A percentile compares a stretch with the other conserved stretches of the same genome.
Conservation (phyloP, 2,797 vertebrate genomes). For the Kryptopterus vitreolus region DNA sequence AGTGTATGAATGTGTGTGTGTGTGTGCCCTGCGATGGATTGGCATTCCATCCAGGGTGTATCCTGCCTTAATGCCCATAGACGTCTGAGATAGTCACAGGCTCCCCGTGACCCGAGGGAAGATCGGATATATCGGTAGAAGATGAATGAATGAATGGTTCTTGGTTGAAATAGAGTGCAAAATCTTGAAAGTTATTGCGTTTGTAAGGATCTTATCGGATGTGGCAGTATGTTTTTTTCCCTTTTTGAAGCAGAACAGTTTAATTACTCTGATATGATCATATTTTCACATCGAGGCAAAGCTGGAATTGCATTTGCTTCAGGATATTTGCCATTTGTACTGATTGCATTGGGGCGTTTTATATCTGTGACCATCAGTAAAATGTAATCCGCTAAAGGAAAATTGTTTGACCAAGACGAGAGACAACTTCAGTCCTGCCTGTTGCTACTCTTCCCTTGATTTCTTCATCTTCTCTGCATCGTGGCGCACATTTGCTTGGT, state of each 20-base stretch:
- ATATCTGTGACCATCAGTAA: background rate
- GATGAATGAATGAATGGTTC: too few relatives aligned
- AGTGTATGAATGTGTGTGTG: too few relatives aligned
- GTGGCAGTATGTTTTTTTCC: background rate
- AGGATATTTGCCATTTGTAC: background rate
- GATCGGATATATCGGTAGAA: too few relatives aligned
- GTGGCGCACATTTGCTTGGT: constrained; percentile 38
- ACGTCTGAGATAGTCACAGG: too few relatives aligned
- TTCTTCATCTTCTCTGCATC: constrained; percentile 12
- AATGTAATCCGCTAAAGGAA: constrained; percentile 1
- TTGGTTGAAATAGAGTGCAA: background rate
- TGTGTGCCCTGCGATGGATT: too few relatives aligned
- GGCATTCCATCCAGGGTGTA: too few relatives aligned
- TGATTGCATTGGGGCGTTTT: too few relatives aligned
- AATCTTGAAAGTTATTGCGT: background rate
- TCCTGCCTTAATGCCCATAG: too few relatives aligned
- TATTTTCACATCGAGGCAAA: background rate
- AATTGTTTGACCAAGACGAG: constrained; percentile 40
- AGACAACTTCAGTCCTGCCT: background rate
- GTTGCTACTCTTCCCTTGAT: constrained; percentile 46
- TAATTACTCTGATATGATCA: background rate
- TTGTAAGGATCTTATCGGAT: background rate
- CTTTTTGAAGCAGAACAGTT: background rate
- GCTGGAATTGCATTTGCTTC: background rate
- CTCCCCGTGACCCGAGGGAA: too few relatives aligned